phyloP scores from a whole-genome alignment of 2,888 invertebrate genomes.

The Balanococcus diminutus region DNA sequence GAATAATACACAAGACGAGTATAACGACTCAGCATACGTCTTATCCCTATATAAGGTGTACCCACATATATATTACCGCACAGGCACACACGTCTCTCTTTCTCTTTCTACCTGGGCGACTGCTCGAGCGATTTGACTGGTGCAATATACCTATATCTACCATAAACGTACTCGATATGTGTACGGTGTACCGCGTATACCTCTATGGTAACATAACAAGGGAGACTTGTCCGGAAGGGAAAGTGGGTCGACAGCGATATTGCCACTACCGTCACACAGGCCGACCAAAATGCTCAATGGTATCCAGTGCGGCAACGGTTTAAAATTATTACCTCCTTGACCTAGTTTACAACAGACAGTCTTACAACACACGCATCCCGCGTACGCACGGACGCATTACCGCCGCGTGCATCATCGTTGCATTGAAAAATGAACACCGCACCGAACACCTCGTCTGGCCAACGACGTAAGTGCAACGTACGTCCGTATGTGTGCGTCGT shows the following conservation, averaged over 20 bases:
- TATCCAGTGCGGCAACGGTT: constrained; percentile 54
- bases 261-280: constrained; percentile 50
- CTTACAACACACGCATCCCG: constrained; percentile 55
- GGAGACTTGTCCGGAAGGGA: constrained; percentile 57
- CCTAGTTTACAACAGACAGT: constrained; percentile 56
- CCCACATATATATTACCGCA: not conserved
- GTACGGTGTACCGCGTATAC: not conserved
- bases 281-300: constrained; percentile 53
- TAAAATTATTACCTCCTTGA: constrained; percentile 56
- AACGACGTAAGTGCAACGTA: not conserved
- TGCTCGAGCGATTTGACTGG: not conserved
- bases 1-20: not conserved
- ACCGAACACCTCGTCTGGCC: not conserved
- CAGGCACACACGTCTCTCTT: not conserved
- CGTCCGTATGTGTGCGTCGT: not conserved
- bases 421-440: not conserved
- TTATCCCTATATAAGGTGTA: not conserved
- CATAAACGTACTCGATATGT: too few species aligned
- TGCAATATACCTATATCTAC: not conserved
- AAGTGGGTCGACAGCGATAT: constrained; percentile 57
- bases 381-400: constrained; percentile 51
- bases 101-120: not conserved
- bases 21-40: not conserved
- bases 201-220: constrained; percentile 29
- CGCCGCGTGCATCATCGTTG: constrained; percentile 43